A percentile compares a stretch with the other conserved stretches of the same genome.
These are phyloP conservation scores for Chrysolina haemoptera DNA, from an alignment of 2,888 invertebrate species.

Conservation along the genomic window DNA sequence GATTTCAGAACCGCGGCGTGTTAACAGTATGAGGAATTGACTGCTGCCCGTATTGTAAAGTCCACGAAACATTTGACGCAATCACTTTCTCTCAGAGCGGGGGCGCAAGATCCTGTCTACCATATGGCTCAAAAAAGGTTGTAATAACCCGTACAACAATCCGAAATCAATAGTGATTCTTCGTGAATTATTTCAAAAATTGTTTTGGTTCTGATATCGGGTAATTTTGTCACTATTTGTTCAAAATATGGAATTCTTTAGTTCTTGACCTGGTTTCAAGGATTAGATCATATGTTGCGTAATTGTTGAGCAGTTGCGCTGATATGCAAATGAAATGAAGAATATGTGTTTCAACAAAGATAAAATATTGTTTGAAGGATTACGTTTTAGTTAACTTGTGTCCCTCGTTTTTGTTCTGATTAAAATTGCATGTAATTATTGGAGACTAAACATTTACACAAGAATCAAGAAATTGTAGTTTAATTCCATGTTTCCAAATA, in stretches of 20 bases:
- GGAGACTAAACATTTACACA: too few relatives aligned
- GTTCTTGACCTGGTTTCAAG: background rate
- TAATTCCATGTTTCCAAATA: too few relatives aligned
- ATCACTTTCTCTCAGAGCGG: conserved; percentile 39
- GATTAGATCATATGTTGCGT: background rate
- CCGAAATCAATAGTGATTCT: background rate
- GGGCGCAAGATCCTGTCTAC: conserved; percentile 26
- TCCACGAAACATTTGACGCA: conserved; percentile 36
- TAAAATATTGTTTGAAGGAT: too few relatives aligned
- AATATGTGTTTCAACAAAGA: too few relatives aligned
- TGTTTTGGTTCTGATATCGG: too few relatives aligned
- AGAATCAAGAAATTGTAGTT: too few relatives aligned
- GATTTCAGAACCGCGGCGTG: conserved; percentile 19
- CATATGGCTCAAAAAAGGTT: conserved; percentile 36
- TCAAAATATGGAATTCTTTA: background rate
- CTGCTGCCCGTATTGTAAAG: conserved; percentile 23
- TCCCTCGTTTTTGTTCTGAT: too few relatives aligned
- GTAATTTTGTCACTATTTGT: too few relatives aligned
- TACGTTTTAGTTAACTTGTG: too few relatives aligned
- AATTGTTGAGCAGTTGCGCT: background rate
- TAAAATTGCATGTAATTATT: too few relatives aligned
- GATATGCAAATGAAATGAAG: background rate
- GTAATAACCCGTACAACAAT: background rate
- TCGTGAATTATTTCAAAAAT: background rate
- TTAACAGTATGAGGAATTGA: conserved; percentile 17